phyloP scores from a whole-genome alignment of 1,140 invertebrate species.

The Procambarus virginalis region DNA sequence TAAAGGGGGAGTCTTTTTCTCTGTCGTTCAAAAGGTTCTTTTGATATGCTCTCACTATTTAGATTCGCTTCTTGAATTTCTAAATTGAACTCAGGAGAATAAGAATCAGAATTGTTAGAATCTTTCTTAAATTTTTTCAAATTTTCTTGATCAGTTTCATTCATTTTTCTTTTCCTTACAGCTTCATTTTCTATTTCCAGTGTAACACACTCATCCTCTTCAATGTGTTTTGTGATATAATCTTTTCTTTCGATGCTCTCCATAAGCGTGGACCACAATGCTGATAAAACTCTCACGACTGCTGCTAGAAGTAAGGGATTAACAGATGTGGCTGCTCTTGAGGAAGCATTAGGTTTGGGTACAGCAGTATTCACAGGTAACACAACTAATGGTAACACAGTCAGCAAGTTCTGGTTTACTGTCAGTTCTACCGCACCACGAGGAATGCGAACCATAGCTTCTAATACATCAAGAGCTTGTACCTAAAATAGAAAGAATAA shows the following conservation, averaged over 20 bases:
- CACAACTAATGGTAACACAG: slow-evolving; percentile 19
- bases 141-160: neutral
- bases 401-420: slow-evolving; percentile 37
- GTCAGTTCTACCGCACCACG: slow-evolving; percentile 38
- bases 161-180: neutral
- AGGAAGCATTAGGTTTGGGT: neutral
- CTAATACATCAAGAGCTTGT: slow-evolving; percentile 40
- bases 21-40: neutral
- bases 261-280: slow-evolving; percentile 16
- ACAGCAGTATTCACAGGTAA: neutral
- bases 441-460: slow-evolving; percentile 35
- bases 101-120: neutral
- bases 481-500: slow-evolving; percentile 14
- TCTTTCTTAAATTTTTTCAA: slow-evolving; percentile 12
- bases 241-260: slow-evolving; percentile 2
- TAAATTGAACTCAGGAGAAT: neutral
- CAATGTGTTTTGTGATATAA: neutral
- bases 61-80: neutral
- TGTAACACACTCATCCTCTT: neutral
- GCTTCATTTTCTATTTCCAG: neutral
- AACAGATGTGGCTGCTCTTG: neutral
- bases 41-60: neutral
- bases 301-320: neutral
- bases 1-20: slow-evolving; percentile 26
- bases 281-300: slow-evolving; percentile 24